These are phyloP conservation scores for Probosciger aterrimus DNA, from an alignment of 2,113 vertebrate genomes.

Conservation along the genomic window DNA sequence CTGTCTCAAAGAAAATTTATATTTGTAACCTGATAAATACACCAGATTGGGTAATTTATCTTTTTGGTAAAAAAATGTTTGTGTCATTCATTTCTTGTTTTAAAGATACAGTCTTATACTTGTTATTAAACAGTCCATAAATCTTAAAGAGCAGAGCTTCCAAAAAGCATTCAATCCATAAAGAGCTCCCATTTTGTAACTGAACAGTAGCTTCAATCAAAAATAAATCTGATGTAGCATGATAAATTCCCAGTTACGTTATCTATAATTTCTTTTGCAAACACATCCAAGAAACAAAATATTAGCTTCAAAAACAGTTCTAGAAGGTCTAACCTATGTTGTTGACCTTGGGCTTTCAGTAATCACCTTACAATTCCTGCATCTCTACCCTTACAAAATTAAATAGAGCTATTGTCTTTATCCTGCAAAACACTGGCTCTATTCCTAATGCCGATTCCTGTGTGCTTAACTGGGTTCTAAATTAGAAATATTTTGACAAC, in stretches of 20 bases:
- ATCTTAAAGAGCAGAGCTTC: neutral
- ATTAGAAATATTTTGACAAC: neutral
- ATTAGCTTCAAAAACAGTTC: neutral
- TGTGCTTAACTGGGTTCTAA: neutral
- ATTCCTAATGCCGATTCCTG: neutral
- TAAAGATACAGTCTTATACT: neutral
- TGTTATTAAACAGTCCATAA: slow-evolving; percentile 6
- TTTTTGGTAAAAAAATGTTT: neutral
- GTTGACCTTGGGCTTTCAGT: neutral
- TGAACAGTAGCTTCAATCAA: neutral
- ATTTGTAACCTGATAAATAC: neutral
- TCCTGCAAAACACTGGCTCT: neutral
- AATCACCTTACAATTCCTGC: neutral
- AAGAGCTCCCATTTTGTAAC: neutral
- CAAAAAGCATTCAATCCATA: neutral
- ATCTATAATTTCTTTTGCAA: neutral
- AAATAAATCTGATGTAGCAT: neutral
- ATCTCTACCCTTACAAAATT: neutral
- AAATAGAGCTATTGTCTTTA: neutral
- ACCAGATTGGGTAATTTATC: neutral
- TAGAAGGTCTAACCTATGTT: neutral
- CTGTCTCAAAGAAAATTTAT: slow-evolving; percentile 36
- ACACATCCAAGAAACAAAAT: neutral
- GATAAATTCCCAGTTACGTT: neutral
- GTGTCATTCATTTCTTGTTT: neutral